Evolutionary conservation across 2,888 invertebrate genomes (phyloP), one percentile per base, ranked within the genome.

Genomic region (Brachypalpus laphriformis): DNA sequence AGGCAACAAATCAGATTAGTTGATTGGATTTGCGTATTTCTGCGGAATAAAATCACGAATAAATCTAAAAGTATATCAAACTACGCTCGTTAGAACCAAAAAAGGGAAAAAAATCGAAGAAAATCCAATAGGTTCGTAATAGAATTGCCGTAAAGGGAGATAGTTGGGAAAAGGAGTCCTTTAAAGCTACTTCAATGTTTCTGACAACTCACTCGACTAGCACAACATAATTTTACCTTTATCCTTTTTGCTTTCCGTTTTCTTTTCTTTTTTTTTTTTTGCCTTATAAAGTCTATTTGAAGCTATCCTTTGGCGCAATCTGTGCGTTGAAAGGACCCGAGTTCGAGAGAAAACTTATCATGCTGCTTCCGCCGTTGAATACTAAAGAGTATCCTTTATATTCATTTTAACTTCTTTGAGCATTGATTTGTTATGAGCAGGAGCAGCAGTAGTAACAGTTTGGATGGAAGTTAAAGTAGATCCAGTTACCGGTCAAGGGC

Each of bases 1-100:
- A 11, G 34, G 49, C 31, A 28, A 40, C 57, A 68, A 76, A 76
- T 76, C 66, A 51, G 76, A 76, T 76, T 42, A 76, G 57, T 76
- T 76, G 66, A 76, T 76, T 76, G 66, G 76, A 76, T 76, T 76
- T 68, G 31, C 57, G 49, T 59, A 59, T 31, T 31, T 37, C 45
- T 47, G 56, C 49, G 49, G 40, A 76, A 49, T 51, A 57, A 40
- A 76, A 59, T 59, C 59, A 71, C 56, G 28, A 63, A 47, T 65
- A 47, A 47, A 47, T 47, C 71, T 25, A 61, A 25, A 47, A 25
- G 14, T 49, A 61, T 65, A 28, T 54, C 65, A 45, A 72, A 72
- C 57, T 57, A 34, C 16, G 8, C 61, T 40, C 34, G 37, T 65
- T 63, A 61, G 9, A 22, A 54, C n/a, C 40, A 28, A 11, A 22